Evolutionary conservation across 2,797 vertebrate species (phyloP).

Genomic region (Sorex maritimensis): DNA sequence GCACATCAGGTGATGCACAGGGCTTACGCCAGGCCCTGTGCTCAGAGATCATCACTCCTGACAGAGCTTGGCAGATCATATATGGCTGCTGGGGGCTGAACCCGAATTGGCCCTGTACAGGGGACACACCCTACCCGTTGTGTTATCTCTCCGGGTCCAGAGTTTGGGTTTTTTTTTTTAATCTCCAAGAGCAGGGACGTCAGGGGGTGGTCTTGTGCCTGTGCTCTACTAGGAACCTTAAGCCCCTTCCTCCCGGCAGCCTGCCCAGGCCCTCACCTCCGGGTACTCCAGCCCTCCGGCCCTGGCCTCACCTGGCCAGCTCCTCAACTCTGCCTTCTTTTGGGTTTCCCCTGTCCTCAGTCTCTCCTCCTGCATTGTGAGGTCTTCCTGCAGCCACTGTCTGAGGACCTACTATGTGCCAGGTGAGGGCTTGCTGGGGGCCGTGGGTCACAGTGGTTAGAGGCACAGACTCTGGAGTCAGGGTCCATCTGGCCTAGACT

Average conservation of each 20-base stretch:
- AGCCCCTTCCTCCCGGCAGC: background rate
- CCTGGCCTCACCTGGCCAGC: background rate
- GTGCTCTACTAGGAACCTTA: background rate
- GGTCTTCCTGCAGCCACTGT: background rate
- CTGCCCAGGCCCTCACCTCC: background rate
- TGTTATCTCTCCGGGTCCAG: background rate
- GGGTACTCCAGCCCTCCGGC: background rate
- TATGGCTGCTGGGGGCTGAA: too few species aligned
- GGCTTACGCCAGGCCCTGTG: too few species aligned
- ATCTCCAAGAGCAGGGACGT: background rate
- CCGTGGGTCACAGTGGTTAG: background rate
- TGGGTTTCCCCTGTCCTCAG: background rate
- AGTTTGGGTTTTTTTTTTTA: background rate
- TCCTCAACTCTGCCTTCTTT: background rate
- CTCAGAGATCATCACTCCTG: too few species aligned
- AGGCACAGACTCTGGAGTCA: background rate
- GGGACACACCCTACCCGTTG: too few species aligned
- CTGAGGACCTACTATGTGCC: background rate
- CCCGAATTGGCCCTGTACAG: too few species aligned
- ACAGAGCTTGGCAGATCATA: too few species aligned
- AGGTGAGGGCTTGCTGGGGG: background rate
- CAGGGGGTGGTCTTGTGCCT: accelerated
- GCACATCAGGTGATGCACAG: too few species aligned
- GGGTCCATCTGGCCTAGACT: background rate
- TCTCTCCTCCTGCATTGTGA: background rate